Evolutionary conservation across 2,113 vertebrate genomes (phyloP).

Genomic region (Rafetus swinhoei): DNA sequence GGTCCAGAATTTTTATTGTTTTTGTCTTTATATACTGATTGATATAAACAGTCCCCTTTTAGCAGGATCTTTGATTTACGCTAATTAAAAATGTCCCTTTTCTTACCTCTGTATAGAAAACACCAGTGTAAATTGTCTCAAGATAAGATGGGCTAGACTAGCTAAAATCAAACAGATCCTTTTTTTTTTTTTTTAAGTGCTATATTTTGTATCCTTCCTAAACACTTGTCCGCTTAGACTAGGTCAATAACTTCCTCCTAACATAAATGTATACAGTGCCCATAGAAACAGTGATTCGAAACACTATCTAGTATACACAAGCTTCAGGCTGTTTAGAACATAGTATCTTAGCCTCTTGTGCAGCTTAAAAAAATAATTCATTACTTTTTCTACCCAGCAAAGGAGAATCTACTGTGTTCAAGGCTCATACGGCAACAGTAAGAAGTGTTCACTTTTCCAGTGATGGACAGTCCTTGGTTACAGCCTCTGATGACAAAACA

Average conservation of each 20-base stretch:
- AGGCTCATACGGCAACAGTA: conserved; percentile 91
- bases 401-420: conserved; percentile 91
- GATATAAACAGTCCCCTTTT: neutral
- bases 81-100: neutral
- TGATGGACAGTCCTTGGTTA: conserved; percentile 92
- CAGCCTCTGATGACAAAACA: conserved; percentile 96
- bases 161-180: neutral
- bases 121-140: neutral
- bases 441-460: conserved; percentile 92
- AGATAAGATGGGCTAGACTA: neutral
- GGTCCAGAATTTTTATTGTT: neutral
- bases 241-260: neutral
- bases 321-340: neutral
- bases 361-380: neutral
- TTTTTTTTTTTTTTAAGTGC: neutral
- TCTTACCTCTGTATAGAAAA: neutral
- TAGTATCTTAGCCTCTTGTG: neutral
- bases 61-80: neutral
- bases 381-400: conserved; percentile 79
- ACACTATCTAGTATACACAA: neutral
- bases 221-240: neutral
- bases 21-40: neutral
- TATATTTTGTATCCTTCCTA: neutral
- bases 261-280: neutral
- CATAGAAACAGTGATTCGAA: neutral